Base-by-base conservation (phyloP, 2,888 invertebrate species). In the Lasioglossum calceatum region DNA sequence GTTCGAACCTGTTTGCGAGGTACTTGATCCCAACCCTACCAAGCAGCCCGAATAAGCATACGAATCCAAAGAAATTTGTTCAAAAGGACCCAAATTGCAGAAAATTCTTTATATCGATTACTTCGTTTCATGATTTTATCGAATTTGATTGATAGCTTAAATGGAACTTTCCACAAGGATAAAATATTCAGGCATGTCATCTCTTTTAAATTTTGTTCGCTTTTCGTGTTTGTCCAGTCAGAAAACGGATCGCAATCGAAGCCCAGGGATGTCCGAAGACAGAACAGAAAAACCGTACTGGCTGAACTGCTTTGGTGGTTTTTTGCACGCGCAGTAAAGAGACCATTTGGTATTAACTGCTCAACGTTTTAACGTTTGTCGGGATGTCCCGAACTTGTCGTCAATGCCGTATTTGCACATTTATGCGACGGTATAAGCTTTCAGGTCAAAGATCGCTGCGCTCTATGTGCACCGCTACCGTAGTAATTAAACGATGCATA, bases 351-450 rank as follows among this genome's bases (percentile, higher is more conserved):
- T 39, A 70, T 70, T 70, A 39, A 70, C 39, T 70, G 39, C 70
- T 39, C 23, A 12, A 70, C 36, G 39, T 19, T 70, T 70, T 70
- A 44, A 39, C 70, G 70, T 19, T 39, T 64, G 23, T 39, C 70
- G 1, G 39, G 39, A 39, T 70, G 10, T 23, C 23, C 70, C 0
- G 39, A 70, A 70, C 70, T 23, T 39, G 39, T 23, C 39, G 39
- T 4, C 23, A 23, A 70, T 23, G 39, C 23, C 39, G 70, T 39
- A 70, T 39, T 36, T 23, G 36, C 23, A 39, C 39, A 19, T 70
- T 70, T 70, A 39, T 70, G 39, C 39, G 19, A 39, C 64, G 64
- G 19, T 64, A 64, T 64, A 64, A 64, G 32, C 64, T 64, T 64
- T 16, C 32, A 16, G 16, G 64, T 32, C 19, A 19, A 64, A 64